Evolutionary conservation across 2,888 invertebrate genomes (phyloP), one percentile per base, ranked within the genome.

Genomic region (Aphelenchoides bicaudatus): DNA sequence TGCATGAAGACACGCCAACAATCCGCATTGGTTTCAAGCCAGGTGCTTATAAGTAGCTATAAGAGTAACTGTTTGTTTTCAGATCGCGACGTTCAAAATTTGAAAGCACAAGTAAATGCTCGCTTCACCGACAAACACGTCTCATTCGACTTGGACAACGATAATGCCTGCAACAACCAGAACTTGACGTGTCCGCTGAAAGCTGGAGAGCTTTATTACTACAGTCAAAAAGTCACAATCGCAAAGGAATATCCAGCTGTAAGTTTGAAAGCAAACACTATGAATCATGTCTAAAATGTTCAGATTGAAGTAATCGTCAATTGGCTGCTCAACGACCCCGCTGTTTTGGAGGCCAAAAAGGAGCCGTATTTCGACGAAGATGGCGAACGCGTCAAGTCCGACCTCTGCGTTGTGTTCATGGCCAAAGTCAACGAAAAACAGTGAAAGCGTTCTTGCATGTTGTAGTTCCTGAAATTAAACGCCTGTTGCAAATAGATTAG

Each of bases 321-420:
- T 54, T 73, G 73, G 73, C 60, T 69, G 30, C 47, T 73, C 28
- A 54, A 39, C 25, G 58, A 64, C 6, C 62, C 64, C 10, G 13
- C 58, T 5, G 53, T 16, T 27, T 25, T 29, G 19, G 57, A 48
- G 13, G 52, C 21, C 19, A 56, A 38, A 2, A 10, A 21, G 6
- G 25, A n/a, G 6, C 43, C 43, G 10, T 51, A 51, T 19, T 34
- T 38, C 37, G 58, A 60, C 8, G 61, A 56, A 19, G 57, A 58
- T n/a, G 25, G 46, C 30, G 47, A 56, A 8, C 30, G 59, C 16
- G 28, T 28, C 2, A 59, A 53, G 16, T 59, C 66, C 48, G 72
- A 70, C 38, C 58, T 66, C 28, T 73, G 73, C 62, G 63, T 73
- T 51, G 65, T 72, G 47, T 73, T 73, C 67, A 50, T 72, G 28